Base-by-base conservation (phyloP, 2,113 vertebrate species). In the Xyrauchen texanus region DNA sequence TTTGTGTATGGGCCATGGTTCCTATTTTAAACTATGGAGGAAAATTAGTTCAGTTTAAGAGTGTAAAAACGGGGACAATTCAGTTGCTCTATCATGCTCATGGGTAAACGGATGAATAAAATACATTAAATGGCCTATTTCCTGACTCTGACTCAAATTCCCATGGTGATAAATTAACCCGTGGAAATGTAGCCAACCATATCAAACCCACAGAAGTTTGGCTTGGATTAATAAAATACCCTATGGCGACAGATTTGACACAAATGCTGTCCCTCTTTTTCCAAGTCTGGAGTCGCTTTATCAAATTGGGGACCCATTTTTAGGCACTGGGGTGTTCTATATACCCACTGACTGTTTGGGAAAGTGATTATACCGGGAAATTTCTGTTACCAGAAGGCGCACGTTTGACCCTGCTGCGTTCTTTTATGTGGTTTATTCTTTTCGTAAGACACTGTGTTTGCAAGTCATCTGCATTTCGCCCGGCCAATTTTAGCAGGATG, bases 1-100 rank as follows among this genome's bases (percentile, higher is more conserved):
- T 94, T 90, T 89, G 88, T 89, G 85, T 45, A 91, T 86, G 89
- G 91, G 91, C 93, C 93, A 94, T 94, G 94, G 91, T 93, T 94
- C 92, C 90, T 93, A 85, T 81, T 53, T 10, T 53, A 79, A 55
- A 70, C 70, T 57, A 65, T 52, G 51, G 46, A 67, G 55, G 46
- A 6, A 75, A 68, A 80, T 80, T 75, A 80, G 79, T 65, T 73
- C 63, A 64, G 42, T 80, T 80, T 74, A 44, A 74, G 65, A 65
- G 61, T 63, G 58, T 63, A 55, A 79, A 80, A 80, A 73, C 69
- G 62, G 45, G 70, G 79, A 73, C 79, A 80, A 80, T 80, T 80
- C 78, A 74, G 57, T 72, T 46, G 78, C 78, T 74, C 61, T n/a
- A 66, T 65, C 60, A 65, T 61, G 69, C 69, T 72, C 61, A 71